Base-by-base conservation (phyloP, 23 tunicate species). In the Halocynthia aurantium region DNA sequence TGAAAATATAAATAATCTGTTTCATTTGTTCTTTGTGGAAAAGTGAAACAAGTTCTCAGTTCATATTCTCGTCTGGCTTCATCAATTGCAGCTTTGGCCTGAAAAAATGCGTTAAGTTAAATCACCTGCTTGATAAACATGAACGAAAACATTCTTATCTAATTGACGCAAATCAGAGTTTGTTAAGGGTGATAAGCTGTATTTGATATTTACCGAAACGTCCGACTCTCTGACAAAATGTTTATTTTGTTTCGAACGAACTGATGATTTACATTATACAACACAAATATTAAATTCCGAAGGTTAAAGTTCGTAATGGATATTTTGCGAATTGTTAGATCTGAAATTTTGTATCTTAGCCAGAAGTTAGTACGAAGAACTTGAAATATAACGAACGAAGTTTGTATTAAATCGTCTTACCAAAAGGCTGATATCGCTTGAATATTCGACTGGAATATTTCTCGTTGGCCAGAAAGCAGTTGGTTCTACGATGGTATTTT, bases 31-130 rank as follows among this genome's bases (percentile, higher is more conserved):
- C 91, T 63, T 22, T 81, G 81, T 12, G 86, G 90, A 67, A 91
- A 85, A 2, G 81, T 57, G 8, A 91, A 64, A 77, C 97, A 91
- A n/a, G 97, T 85, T 21, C 91, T 76, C 87, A 91, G 69, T 57
- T 91, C 97, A 65, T 91, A 89, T 69, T 89, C 96, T 51, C 72
- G 82, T 50, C 96, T 72, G 5, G 96, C 89, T 57, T 89, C 96
- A 13, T 85, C 87, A 31, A 91, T 85, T 11, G 76, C 90, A 11
- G 90, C 80, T 7, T 76, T 81, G 6, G 91, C 89, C 97, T 89
- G 68, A 62, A 62, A 83, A 8, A 77, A 64, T 60, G 17, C 17
- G 2, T 1, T 15, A 60, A 60, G 17, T 60, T 17, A 60, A 60
- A 17, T 2, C n/a, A 17, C n/a, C n/a, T 15, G n/a, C n/a, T 15